phyloP scores from a whole-genome alignment of 1,140 invertebrate species.

The Drosophila suzukii region DNA sequence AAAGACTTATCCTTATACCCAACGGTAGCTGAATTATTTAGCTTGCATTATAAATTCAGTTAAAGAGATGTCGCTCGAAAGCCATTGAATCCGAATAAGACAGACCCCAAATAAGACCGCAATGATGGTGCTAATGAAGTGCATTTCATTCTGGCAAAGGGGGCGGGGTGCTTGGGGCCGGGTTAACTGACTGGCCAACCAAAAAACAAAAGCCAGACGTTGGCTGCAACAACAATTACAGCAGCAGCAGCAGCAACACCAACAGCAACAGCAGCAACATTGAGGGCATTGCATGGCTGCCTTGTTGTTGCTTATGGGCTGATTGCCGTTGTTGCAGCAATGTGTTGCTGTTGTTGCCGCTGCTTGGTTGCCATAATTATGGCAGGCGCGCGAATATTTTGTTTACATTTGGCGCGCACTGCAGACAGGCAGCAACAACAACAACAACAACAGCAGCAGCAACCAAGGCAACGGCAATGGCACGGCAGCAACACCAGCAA shows the following conservation, averaged over 20 bases:
- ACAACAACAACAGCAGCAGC: constrained; percentile 54
- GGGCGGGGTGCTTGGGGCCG: constrained; percentile 39
- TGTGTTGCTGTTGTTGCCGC: constrained; percentile 41
- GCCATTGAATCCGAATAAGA: constrained; percentile 14
- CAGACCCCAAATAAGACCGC: constrained; percentile 61
- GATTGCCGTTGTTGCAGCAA: constrained; percentile 51
- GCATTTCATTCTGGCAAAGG: constrained; percentile 46
- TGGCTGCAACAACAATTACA: not conserved
- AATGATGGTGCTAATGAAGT: constrained; percentile 76
- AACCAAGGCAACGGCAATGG: constrained; percentile 41
- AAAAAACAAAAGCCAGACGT: constrained; percentile 68
- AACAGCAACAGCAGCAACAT: constrained; percentile 18
- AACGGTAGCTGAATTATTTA: no score
- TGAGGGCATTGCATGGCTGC: constrained; percentile 61
- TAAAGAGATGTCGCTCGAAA: not conserved
- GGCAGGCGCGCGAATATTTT: constrained; percentile 82
- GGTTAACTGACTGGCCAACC: constrained; percentile 72
- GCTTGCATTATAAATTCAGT: not conserved
- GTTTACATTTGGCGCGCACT: constrained; percentile 81
- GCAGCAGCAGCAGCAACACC: constrained; percentile 11
- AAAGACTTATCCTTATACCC: no score
- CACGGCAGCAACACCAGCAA: constrained; percentile 40
- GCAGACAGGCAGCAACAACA: constrained; percentile 71
- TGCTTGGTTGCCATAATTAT: constrained; percentile 77
- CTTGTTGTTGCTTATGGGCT: constrained; percentile 32